Conservation (phyloP, 2,888 invertebrate species). For the Lapara coniferarum region DNA sequence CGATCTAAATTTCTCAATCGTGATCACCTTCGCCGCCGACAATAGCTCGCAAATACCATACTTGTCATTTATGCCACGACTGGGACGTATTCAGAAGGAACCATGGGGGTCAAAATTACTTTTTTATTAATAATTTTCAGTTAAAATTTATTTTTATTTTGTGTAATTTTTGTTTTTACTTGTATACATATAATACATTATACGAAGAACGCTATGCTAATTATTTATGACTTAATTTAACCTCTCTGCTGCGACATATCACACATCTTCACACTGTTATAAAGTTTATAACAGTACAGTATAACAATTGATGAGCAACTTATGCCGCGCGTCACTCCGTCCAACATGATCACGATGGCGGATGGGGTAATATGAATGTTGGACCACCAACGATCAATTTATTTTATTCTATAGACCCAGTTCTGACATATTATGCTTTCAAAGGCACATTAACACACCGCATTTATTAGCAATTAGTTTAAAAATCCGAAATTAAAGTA, state of each 20-base stretch:
- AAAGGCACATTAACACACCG: not conserved
- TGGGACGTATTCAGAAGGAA: not conserved
- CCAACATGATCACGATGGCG: not conserved
- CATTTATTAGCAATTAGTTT: too few relatives aligned
- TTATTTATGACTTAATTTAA: too few relatives aligned
- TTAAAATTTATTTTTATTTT: not conserved
- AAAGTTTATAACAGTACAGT: not conserved
- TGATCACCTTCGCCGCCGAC: slow-evolving; percentile 32
- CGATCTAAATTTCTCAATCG: slow-evolving; percentile 26
- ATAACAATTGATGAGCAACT: not conserved
- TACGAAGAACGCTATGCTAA: too few relatives aligned
- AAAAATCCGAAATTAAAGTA: too few relatives aligned
- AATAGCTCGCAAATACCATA: slow-evolving; percentile 39
- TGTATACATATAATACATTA: too few relatives aligned
- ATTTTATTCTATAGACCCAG: not conserved
- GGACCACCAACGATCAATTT: not conserved
- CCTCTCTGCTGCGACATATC: too few relatives aligned
- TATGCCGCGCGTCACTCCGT: not conserved
- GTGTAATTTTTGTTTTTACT: too few relatives aligned
- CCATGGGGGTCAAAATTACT: too few relatives aligned
- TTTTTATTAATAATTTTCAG: not conserved
- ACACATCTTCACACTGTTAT: too few relatives aligned
- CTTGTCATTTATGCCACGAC: slow-evolving; percentile 40
- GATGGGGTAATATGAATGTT: not conserved
- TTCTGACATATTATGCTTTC: not conserved